A percentile compares a stretch with the other conserved stretches of the same genome.
Conservation (phyloP, 2,888 invertebrate genomes). For the Andricus curvator region DNA sequence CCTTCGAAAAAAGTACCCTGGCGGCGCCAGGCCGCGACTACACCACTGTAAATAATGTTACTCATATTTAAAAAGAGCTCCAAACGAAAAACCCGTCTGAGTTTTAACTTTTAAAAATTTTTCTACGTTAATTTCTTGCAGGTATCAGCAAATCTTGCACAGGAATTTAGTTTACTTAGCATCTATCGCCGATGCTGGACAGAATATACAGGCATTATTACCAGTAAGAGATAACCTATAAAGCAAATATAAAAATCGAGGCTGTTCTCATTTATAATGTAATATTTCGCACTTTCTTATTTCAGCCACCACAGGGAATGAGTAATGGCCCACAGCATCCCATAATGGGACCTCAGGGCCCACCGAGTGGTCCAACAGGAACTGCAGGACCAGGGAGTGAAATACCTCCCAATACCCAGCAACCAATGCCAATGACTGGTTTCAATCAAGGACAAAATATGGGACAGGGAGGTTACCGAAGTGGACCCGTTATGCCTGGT, state of each 20-base stretch:
- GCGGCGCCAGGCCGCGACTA: no score
- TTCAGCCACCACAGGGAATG: constrained; percentile 82
- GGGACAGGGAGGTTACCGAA: constrained; percentile 79
- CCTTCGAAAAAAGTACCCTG: no score
- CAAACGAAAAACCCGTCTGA: not conserved
- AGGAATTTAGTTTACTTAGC: constrained; percentile 97
- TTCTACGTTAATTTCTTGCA: constrained; percentile 62
- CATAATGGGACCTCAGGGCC: constrained; percentile 77
- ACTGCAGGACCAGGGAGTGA: constrained; percentile 73
- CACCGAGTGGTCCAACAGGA: constrained; percentile 73
- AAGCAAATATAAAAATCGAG: not conserved
- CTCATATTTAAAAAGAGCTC: not conserved
- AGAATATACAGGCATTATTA: constrained; percentile 92
- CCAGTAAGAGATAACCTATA: constrained; percentile 83
- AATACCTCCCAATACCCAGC: constrained; percentile 74
- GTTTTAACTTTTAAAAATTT: not conserved
- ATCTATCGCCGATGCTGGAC: constrained; percentile 97
- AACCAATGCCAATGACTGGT: constrained; percentile 74
- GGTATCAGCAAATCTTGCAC: constrained; percentile 94
- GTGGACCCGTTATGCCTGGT: constrained; percentile 81
- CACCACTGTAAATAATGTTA: no score
- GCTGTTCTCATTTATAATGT: not conserved
- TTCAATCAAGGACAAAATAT: constrained; percentile 77
- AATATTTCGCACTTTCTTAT: constrained; percentile 40
- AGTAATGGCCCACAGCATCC: constrained; percentile 76